phyloP scores from a whole-genome alignment of 2,113 vertebrate genomes.

The Perca fluviatilis region DNA sequence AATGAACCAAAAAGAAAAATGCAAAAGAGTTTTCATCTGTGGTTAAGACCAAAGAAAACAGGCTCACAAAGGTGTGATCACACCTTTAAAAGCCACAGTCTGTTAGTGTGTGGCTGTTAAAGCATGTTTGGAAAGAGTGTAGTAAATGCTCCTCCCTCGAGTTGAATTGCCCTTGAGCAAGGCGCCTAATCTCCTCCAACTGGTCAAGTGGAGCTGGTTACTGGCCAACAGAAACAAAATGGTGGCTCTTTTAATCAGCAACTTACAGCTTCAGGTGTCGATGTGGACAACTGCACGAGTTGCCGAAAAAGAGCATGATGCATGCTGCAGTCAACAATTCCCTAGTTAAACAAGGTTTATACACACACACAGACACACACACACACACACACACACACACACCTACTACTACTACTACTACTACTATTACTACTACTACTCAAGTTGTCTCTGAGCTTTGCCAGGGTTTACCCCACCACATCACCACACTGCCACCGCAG shows the following conservation, averaged over 20 bases:
- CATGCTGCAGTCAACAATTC: constrained; percentile 25
- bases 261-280: not conserved
- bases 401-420: constrained; percentile 12
- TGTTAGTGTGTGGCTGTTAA: not conserved
- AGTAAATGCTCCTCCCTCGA: constrained; percentile 1
- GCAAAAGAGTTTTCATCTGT: constrained; percentile 26
- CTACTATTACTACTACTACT: constrained; percentile 26
- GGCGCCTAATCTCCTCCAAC: constrained; percentile 15
- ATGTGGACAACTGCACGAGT: not conserved
- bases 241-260: not conserved
- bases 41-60: constrained; percentile 51
- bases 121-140: constrained; percentile 6
- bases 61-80: constrained; percentile 47
- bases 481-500: constrained; percentile 38
- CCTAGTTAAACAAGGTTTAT: constrained; percentile 29
- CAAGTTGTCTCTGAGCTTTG: constrained; percentile 37
- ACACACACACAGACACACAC: constrained; percentile 13
- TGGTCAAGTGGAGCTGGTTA: constrained; percentile 10
- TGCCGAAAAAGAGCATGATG: constrained; percentile 32
- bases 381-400: constrained; percentile 1
- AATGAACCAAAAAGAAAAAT: constrained; percentile 63
- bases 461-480: constrained; percentile 39
- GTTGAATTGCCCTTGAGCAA: constrained; percentile 25
- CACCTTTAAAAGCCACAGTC: constrained; percentile 28
- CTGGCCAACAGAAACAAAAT: not conserved